Conservation (phyloP, 92 coral and sea anemone genomes). For the Paramuricea clavata region DNA sequence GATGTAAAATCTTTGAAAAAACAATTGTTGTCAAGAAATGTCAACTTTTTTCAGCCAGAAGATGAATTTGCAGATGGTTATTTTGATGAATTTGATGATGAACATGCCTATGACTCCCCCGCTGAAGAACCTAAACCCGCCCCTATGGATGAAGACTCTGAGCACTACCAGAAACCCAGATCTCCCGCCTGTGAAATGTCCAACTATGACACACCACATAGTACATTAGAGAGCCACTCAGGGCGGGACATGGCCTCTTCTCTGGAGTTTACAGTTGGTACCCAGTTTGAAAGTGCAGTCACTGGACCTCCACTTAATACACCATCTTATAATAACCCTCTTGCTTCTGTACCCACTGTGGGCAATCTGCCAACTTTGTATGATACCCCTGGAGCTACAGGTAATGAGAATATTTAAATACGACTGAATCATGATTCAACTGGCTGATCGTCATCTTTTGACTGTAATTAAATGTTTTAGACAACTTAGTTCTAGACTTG, state of each 20-base stretch:
- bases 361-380: constrained; percentile 20
- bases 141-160: not conserved
- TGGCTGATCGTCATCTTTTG: too few relatives aligned
- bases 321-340: constrained; percentile 84
- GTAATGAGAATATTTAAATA: not conserved
- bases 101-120: constrained; percentile 7
- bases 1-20: not conserved
- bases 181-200: constrained; percentile 39
- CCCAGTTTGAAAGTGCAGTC: constrained; percentile 74
- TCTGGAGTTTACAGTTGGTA: constrained; percentile 82
- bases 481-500: not conserved
- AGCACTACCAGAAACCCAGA: constrained; percentile 29
- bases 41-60: not conserved
- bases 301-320: constrained; percentile 21
- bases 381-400: constrained; percentile 26
- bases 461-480: too few relatives aligned
- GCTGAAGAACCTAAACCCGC: not conserved
- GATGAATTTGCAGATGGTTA: not conserved
- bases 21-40: not conserved
- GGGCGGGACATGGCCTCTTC: constrained; percentile 10
- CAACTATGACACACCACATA: constrained; percentile 36
- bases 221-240: not conserved
- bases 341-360: constrained; percentile 61
- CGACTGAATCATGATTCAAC: too few relatives aligned
- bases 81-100: not conserved